Evolutionary conservation across 2,888 invertebrate genomes (phyloP), one percentile per base, ranked within the genome.

Genomic region (Oxycera nigricornis): DNA sequence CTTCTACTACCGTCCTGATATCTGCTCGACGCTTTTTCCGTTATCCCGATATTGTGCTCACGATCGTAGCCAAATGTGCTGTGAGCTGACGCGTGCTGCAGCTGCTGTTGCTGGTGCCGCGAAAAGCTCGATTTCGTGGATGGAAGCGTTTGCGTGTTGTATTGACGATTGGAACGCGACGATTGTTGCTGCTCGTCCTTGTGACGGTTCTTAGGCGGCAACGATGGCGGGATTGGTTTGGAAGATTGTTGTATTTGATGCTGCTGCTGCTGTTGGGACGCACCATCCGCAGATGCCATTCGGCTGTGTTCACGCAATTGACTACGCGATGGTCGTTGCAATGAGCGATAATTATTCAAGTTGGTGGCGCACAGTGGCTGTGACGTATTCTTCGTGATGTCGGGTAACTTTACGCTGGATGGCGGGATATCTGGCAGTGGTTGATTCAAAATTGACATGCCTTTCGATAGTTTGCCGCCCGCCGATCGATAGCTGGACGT

Each of bases 281-380:
- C 59, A 14, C 73, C 72, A 22, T 59, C 67, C 22, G 70, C 59
- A 2, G 41, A 41, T 20, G 31, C 28, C 1, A 6, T 24, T 2
- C 68, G 46, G 20, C 30, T 50, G 9, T 14, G 26, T 39, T 62
- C 55, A 41, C 55, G 55, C 65, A 70, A 22, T 61, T 61, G 31
- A 55, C 70, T 72, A 62, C 73, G 68, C 35, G 83, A 81, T 0
- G 89, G 89, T 0, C 89, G 85, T 79, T 89, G 89, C 61, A 89
- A 82, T 26, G 89, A 89, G 57, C 90, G 86, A 81, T 90, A 90
- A 78, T 90, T 89, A 39, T 85, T 84, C 4, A 89, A 81, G 70
- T 89, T 85, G 55, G 86, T 83, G 2, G 84, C 85, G 73, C 84
- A 85, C 28, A 86, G 78, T 22, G 85, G 85, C 77, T 85, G 85